Base-by-base conservation (phyloP, 1,140 invertebrate genomes). In the Tyrophagus putrescentiae region DNA sequence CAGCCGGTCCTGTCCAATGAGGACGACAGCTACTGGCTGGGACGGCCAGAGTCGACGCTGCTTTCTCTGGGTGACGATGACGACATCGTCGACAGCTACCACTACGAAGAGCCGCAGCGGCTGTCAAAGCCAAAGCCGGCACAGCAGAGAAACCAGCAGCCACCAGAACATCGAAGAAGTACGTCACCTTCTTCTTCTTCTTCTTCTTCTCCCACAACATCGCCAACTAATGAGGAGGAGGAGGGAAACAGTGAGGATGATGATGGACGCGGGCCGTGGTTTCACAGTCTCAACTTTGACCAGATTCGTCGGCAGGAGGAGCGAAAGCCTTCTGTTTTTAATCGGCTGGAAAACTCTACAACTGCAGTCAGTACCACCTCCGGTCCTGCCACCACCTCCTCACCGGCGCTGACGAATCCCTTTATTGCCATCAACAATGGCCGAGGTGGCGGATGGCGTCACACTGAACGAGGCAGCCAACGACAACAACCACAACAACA, bases 1-100 rank as follows among this genome's bases (percentile, higher is more conserved):
- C 28, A 54, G 25, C 52, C 52, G 25, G 52, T 54, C 9, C 27
- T 54, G 27, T 13, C 52, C 3, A 54, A 54, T 54, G 52, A 54
- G 39, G 39, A 58, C 32, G 56, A 44, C 25, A 58, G 39, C 16
- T 58, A 44, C 31, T 58, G 56, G 39, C 34, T 58, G 16, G 56
- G 56, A 31, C 56, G 39, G 9, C 39, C 56, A 28, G 31, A 39
- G 11, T 27, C 45, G 21, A 44, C 48, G 7, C n/a, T 39, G 18
- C 32, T 41, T 6, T 23, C 33, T 3, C n/a, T n/a, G 18, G 21
- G 27, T 6, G n/a, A 48, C 21, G 56, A 58, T 48, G 56, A 58
- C 45, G 31, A 58, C 29, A 50, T 58, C 16, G 18, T 39, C 28
- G 21, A 39, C 23, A 6, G 45, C 31, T 9, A 57, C 31, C 33